These are phyloP conservation scores for Castor canadensis DNA, from an alignment of 2,113 vertebrate species.

Conservation along the genomic window DNA sequence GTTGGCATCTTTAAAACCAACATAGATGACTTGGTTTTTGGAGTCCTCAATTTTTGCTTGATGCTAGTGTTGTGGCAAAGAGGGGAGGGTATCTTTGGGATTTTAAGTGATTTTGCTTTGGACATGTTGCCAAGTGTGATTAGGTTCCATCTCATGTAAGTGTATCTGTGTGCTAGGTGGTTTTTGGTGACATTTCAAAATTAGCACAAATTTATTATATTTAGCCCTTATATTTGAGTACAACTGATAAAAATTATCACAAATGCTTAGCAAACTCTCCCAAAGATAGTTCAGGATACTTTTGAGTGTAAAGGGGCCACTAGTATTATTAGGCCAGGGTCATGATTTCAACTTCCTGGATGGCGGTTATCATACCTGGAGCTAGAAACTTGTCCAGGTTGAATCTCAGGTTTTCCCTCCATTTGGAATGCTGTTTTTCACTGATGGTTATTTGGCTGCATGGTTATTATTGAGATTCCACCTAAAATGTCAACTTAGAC, in stretches of 20 bases:
- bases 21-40: neutral
- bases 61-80: neutral
- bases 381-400: neutral
- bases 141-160: neutral
- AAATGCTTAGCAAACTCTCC: neutral
- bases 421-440: constrained; percentile 23
- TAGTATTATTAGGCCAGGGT: neutral
- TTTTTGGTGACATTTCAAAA: neutral
- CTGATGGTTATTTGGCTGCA: neutral
- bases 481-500: constrained; percentile 36
- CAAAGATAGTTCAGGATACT: neutral
- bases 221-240: constrained; percentile 21
- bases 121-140: neutral
- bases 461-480: neutral
- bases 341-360: neutral
- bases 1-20: neutral
- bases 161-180: neutral
- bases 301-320: neutral
- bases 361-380: neutral
- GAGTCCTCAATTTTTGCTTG: neutral
- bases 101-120: constrained; percentile 19
- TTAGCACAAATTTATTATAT: neutral
- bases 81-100: neutral
- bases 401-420: neutral
- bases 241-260: neutral